Evolutionary conservation across 1,140 invertebrate genomes (phyloP), one percentile per base, ranked within the genome.

Genomic region (Ephestia elutella): DNA sequence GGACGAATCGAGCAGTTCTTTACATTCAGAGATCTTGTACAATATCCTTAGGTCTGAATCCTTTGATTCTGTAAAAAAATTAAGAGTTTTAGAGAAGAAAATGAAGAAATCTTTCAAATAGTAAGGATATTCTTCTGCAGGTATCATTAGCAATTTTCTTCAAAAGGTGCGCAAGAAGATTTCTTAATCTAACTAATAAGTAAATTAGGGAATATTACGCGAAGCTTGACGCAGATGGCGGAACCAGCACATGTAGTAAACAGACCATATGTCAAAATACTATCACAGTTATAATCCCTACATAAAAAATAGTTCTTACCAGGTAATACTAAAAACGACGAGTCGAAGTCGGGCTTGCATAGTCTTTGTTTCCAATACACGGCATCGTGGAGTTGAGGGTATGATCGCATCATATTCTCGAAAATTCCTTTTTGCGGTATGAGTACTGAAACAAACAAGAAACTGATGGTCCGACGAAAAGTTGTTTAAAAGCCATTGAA

Each of bases 1-100:
- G 53, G 95, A 95, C 0, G 97, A 98, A 80, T 99, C 98, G 56
- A 98, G 88, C 0, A 99, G 89, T 0, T 93, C 94, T 13, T 95
- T 91, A 80, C 98, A 99, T 85, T 99, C 97, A 48, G 92, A 87
- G 30, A 99, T 92, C 63, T 91, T 92, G 74, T 98, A 98, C 48
- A 95, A 82, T 25, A 97, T 91, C 44, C 94, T 84, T 48, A 89
- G 74, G 48, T 77, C 88, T 20, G 91, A 80, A 18, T 89, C 89
- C 50, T 82, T 86, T 50, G 83, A 75, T 66, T 89, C 75, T 89
- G 68, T 0, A 66, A 67, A 50, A 28, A 49, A 25, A 44, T 51
- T 54, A 1, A 7, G 7, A 3, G 7, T 25, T 2, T 25, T 25
- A 25, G 2, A 25, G 2, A 25, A 25, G 21, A n/a, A n/a, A n/a